Base-by-base conservation (phyloP, 1,140 invertebrate genomes). In the Drosophila repleta region DNA sequence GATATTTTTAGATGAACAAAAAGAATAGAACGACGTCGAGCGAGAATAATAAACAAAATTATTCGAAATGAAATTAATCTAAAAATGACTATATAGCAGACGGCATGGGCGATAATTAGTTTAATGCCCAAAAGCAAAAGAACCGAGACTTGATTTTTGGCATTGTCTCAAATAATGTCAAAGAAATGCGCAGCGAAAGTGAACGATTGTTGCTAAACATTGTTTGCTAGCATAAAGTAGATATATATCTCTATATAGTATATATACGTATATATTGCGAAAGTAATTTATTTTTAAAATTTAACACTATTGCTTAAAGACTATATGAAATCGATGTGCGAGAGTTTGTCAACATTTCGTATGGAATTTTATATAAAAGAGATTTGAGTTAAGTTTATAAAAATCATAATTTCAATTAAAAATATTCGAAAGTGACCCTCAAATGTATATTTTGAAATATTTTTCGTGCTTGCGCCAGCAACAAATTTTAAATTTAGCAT, bases 391-490 rank as follows among this genome's bases (percentile, higher is more conserved):
- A 85, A 70, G 68, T 80, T 71, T 80, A 81, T 64, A 69, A 60
- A 81, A 79, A 63, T 35, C 49, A 21, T 35, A 64, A 52, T 78
- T 72, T 85, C 57, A 72, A 85, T 85, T 85, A 79, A 87, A 77
- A 52, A 68, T 77, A 60, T 43, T 76, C 84, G 72, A 83, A 79
- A 83, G 72, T 88, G 83, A 88, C 83, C 83, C 72, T 77, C 83
- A 88, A 83, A 88, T 83, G 79, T 35, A 79, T 79, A 88, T 88
- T 88, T 88, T 79, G 79, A 88, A 78, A 88, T 88, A 88, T 83
- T 77, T 11, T 76, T 67, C 74, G 39, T 73, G 74, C 82, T 82
- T 77, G 74, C 82, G 82, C 82, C 70, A 85, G 74, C 82, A 41
- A 78, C 60, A 21, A 66, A 75, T 79, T 74, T 87, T 85, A 85